Conservation (phyloP, 1,140 invertebrate species). For the Atta colombica region DNA sequence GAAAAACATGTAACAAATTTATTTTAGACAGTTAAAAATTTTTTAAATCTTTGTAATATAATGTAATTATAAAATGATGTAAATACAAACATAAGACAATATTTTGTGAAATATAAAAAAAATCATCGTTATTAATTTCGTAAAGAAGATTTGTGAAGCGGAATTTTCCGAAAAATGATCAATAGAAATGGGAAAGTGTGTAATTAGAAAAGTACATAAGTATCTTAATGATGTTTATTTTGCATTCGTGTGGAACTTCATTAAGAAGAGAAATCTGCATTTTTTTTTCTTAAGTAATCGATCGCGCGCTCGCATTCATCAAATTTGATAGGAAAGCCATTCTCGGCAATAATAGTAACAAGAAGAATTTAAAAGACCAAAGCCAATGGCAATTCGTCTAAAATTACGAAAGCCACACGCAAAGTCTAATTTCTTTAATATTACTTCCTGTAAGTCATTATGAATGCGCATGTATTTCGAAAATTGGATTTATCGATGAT, state of each 20-base stretch:
- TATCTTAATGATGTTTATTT: slow-evolving; percentile 53
- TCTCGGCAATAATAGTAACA: slow-evolving; percentile 34
- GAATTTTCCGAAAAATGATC: slow-evolving; percentile 13
- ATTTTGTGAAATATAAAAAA: neutral
- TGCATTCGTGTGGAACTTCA: slow-evolving; percentile 43
- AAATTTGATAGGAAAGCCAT: slow-evolving; percentile 62
- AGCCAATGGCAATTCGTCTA: slow-evolving; percentile 33
- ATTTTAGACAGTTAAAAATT: neutral
- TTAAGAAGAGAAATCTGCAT: slow-evolving; percentile 55
- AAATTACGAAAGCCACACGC: slow-evolving; percentile 42
- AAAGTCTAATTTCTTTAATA: slow-evolving; percentile 30
- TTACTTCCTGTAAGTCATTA: slow-evolving; percentile 22
- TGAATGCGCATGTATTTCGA: slow-evolving; percentile 26
- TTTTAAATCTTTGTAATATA: neutral
- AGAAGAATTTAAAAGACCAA: slow-evolving; percentile 17
- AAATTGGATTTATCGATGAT: slow-evolving; percentile 28
- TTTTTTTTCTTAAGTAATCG: slow-evolving; percentile 16
- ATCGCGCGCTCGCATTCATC: slow-evolving; percentile 51
- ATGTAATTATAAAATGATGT: neutral
- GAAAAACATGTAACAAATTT: neutral
- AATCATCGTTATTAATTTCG: neutral
- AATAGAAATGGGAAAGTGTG: slow-evolving; percentile 51
- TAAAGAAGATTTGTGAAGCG: neutral
- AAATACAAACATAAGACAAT: neutral
- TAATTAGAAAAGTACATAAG: slow-evolving; percentile 36